A percentile compares a stretch with the other conserved stretches of the same genome.
phyloP scores from a whole-genome alignment of 2,888 invertebrate species.

The Latrodectus elegans region DNA sequence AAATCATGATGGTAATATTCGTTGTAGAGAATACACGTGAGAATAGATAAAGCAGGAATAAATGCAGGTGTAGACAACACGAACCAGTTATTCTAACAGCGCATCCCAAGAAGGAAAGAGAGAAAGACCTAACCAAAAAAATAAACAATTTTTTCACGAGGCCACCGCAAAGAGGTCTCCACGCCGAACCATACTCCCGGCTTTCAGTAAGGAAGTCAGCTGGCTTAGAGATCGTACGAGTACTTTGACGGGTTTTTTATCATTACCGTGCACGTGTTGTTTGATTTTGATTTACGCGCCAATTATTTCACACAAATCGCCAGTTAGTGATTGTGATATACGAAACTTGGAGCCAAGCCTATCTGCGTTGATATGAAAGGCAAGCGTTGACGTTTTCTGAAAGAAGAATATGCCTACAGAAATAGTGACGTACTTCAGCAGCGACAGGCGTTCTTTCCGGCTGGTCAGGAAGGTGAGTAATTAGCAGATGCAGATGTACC shows the following conservation, averaged over 20 bases:
- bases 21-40: not conserved
- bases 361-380: not conserved
- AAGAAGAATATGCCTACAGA: slow-evolving; percentile 31
- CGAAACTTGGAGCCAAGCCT: not conserved
- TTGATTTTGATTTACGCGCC: not conserved
- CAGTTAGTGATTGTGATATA: no score
- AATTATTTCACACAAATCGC: not conserved
- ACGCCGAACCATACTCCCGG: no score
- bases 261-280: not conserved
- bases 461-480: slow-evolving; percentile 46
- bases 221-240: no score
- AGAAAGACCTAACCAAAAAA: not conserved
- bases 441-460: slow-evolving; percentile 21
- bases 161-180: no score
- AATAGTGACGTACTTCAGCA: slow-evolving; percentile 37
- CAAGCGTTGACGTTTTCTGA: not conserved
- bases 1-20: no score
- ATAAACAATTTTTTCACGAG: not conserved
- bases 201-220: no score
- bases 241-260: no score
- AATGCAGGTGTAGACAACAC: slow-evolving; percentile 36
- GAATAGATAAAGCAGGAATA: slow-evolving; percentile 8
- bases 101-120: slow-evolving; percentile 10
- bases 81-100: slow-evolving; percentile 27
- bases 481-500: not conserved